Evolutionary conservation across 2,797 vertebrate species (phyloP), one percentile per base, ranked within the genome.

Genomic region (Crax fasciolata): DNA sequence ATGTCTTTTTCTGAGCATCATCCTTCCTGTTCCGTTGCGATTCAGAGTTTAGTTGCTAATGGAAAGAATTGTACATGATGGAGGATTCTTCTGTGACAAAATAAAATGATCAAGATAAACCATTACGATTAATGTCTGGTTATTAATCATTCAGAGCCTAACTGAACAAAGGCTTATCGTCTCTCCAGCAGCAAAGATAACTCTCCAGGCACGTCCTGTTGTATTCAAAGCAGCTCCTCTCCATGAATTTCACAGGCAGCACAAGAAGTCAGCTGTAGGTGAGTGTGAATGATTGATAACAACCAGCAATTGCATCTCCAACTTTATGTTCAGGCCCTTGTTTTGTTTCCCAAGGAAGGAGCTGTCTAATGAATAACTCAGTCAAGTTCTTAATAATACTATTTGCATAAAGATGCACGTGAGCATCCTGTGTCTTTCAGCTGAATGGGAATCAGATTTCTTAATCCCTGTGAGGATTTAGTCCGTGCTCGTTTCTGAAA

Each of bases 131-230:
- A 82, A 63, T 21, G 13, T 38, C 55, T 90, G 41, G 23, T 38
- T 79, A 23, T 77, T 87, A 73, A 35, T 82, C 63, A 52, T 41
- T 54, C 43, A 20, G 58, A 97, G 92, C 85, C 88, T 97, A 54
- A 70, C 92, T 73, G 97, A 98, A 63, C 97, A 96, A 87, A 97
- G 96, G 38, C 68, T 98, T 67, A 95, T 97, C 54, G 95, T 97
- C 54, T 97, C 96, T 59, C 92, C 97, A 86, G 96, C 96, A 75
- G 90, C 97, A 72, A 93, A 90, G 90, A 94, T 97, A 83, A 82
- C 94, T 74, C 89, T 98, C 27, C 95, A 97, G 90, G 95, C 91
- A 30, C 94, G 95, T 74, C 94, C 96, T 48, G 77, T 98, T 24
- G 72, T 87, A 61, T 95, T 96, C 84, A 98, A 87, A 90, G 87